A percentile compares a stretch with the other conserved stretches of the same genome.
phyloP scores from a whole-genome alignment of 2,888 invertebrate species.

The Sminthurinus aureus region DNA sequence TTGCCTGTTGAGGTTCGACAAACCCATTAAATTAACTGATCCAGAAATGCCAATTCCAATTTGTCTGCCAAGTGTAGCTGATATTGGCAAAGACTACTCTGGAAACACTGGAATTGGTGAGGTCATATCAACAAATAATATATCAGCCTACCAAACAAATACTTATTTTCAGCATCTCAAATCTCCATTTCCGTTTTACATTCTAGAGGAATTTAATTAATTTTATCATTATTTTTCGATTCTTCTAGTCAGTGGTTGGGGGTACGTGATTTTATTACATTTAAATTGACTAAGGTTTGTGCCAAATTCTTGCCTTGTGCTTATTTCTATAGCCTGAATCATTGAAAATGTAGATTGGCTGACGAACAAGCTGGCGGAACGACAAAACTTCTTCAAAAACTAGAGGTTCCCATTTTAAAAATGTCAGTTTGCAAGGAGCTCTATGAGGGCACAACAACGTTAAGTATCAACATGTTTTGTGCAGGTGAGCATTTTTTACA shows the following conservation, averaged over 20 bases:
- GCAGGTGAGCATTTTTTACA: background rate
- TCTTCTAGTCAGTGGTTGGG: constrained; percentile 8
- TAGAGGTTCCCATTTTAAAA: constrained; percentile 1
- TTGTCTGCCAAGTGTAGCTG: background rate
- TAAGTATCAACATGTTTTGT: background rate
- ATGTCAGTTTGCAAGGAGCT: background rate
- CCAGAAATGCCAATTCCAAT: background rate
- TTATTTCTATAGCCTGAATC: too few relatives aligned
- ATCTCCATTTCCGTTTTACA: too few relatives aligned
- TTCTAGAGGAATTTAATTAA: too few relatives aligned
- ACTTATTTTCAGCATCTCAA: too few relatives aligned
- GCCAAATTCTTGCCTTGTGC: too few relatives aligned
- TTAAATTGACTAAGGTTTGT: too few relatives aligned
- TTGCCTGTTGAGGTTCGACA: background rate
- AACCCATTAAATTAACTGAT: background rate
- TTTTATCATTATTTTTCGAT: too few relatives aligned
- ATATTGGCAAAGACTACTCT: background rate
- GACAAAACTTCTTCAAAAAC: constrained; percentile 15
- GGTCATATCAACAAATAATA: too few relatives aligned
- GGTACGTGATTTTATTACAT: background rate
- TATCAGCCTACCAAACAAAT: too few relatives aligned
- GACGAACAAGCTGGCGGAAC: background rate
- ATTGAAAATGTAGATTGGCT: too few relatives aligned
- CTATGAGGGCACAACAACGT: background rate
- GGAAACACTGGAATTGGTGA: background rate